Conservation (phyloP, 2,797 vertebrate genomes). For the Rhinoraja longicauda region DNA sequence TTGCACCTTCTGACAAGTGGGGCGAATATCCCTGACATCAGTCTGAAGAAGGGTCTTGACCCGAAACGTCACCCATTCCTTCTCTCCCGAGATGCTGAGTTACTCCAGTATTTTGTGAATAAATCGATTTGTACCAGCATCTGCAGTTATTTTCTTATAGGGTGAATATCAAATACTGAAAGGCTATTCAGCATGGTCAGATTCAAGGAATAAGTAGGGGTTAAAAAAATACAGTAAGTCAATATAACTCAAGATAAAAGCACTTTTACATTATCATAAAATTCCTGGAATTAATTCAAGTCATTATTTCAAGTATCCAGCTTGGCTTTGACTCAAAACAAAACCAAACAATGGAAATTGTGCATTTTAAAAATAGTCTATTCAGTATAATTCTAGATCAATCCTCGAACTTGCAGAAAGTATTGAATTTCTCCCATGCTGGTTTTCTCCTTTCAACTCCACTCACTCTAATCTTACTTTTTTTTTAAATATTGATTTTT, state of each 20-base stretch:
- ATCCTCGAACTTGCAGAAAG: not conserved
- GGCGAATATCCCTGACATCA: not conserved
- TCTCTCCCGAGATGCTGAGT: too few species aligned
- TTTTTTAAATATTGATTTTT: not conserved
- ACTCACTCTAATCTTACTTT: conserved; percentile 1
- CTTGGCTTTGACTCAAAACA: not conserved
- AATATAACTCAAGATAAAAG: not conserved
- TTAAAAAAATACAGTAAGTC: not conserved
- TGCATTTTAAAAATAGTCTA: not conserved
- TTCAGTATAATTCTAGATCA: not conserved
- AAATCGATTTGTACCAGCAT: too few species aligned
- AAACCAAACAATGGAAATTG: not conserved
- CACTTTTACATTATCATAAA: not conserved
- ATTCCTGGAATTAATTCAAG: not conserved
- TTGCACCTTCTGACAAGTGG: not conserved
- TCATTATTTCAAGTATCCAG: not conserved
- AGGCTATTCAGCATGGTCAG: not conserved
- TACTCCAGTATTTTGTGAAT: too few species aligned
- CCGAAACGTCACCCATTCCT: too few species aligned
- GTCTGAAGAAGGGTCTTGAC: too few species aligned
- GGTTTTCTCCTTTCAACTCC: conserved; percentile 18
- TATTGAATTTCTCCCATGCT: not conserved
- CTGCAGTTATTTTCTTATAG: too few species aligned
- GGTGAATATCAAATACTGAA: conserved; percentile 3
- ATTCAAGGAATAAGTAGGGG: not conserved